Percentiles rank a stretch among this genome's conserved stretches.
Evolutionary conservation across 2,888 invertebrate genomes (phyloP).

Genomic region (Drosophila aldrichi): DNA sequence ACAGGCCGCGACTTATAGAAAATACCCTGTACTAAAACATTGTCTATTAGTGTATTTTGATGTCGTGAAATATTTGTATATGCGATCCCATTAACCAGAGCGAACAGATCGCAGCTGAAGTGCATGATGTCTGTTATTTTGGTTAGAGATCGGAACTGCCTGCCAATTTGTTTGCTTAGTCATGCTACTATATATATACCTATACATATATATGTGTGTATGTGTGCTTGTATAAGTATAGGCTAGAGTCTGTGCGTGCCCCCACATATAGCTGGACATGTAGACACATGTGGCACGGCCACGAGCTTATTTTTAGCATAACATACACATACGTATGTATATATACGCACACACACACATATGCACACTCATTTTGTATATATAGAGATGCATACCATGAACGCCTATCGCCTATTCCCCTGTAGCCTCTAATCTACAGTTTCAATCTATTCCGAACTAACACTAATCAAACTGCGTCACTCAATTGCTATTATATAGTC

Average conservation of each 20-base stretch:
- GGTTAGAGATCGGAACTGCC: constrained; percentile 41
- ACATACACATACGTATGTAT: constrained; percentile 6
- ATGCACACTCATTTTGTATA: not conserved
- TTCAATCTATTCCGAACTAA: not conserved
- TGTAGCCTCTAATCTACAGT: constrained; percentile 5
- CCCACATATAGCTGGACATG: constrained; percentile 40
- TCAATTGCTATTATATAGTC: not conserved
- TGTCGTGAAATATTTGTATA: constrained; percentile 30
- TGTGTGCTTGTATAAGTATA: not conserved
- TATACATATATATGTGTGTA: not conserved
- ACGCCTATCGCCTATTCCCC: not conserved
- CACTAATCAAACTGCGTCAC: not conserved
- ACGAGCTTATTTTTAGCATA: constrained; percentile 64
- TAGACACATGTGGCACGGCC: constrained; percentile 58
- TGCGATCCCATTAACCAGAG: constrained; percentile 5
- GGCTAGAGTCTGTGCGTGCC: constrained; percentile 19
- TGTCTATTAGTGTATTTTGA: constrained; percentile 49
- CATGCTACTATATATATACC: constrained; percentile 39
- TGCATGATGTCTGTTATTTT: constrained; percentile 50
- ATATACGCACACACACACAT: not conserved
- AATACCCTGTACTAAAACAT: constrained; percentile 34
- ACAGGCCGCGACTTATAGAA: constrained; percentile 32
- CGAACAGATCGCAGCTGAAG: constrained; percentile 17
- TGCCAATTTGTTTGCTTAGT: constrained; percentile 69
- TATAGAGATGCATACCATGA: not conserved